phyloP scores from a whole-genome alignment of 1,140 invertebrate species.

The Drosophila kepulauana region DNA sequence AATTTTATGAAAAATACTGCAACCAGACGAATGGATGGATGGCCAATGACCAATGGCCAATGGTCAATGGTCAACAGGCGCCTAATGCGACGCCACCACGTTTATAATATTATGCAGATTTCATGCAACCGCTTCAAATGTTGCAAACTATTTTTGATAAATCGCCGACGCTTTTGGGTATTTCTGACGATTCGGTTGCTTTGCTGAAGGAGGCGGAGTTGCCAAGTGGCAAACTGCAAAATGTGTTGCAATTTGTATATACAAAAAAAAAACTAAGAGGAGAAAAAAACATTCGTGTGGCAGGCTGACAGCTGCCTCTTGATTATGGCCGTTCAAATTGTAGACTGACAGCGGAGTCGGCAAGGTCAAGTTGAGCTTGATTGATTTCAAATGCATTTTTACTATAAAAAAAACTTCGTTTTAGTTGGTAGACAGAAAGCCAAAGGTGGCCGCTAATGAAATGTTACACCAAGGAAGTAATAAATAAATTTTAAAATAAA shows the following conservation, averaged over 20 bases:
- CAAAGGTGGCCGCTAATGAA: conserved; percentile 8
- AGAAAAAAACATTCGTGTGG: conserved; percentile 17
- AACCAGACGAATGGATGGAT: background rate
- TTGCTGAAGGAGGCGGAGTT: background rate
- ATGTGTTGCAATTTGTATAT: conserved; percentile 52
- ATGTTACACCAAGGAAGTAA: background rate
- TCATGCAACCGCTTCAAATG: conserved; percentile 72
- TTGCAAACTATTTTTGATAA: conserved; percentile 72
- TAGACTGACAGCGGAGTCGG: conserved; percentile 36
- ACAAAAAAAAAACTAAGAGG: background rate
- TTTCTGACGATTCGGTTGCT: conserved; percentile 23
- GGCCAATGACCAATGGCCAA: conserved; percentile 7
- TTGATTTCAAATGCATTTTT: conserved; percentile 70
- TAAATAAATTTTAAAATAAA: background rate
- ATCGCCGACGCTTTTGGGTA: conserved; percentile 57
- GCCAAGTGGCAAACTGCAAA: conserved; percentile 41
- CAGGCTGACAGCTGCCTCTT: conserved; percentile 33
- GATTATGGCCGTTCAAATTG: conserved; percentile 57
- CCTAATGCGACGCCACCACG: conserved; percentile 53
- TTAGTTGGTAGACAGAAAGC: background rate
- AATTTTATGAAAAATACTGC: conserved; percentile 59
- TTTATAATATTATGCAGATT: conserved; percentile 75
- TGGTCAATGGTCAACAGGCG: conserved; percentile 44
- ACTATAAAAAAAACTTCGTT: background rate
- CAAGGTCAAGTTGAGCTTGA: conserved; percentile 77